These are phyloP conservation scores for Helicoverpa armigera DNA, from an alignment of 1,140 invertebrate species.

Conservation along the genomic window DNA sequence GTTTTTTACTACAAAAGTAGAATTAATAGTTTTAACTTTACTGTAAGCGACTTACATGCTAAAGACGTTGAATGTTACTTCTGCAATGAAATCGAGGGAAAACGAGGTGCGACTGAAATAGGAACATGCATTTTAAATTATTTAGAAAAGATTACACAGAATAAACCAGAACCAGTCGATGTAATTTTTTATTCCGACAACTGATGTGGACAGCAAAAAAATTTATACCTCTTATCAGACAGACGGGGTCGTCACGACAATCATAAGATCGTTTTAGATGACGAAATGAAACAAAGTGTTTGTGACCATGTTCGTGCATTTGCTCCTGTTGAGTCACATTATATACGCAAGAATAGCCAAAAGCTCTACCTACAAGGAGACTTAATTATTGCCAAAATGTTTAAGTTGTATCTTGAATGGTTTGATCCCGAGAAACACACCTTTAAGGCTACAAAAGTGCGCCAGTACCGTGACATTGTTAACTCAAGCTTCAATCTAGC, in stretches of 20 bases:
- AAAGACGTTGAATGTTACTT: not conserved
- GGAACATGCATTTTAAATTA: not conserved
- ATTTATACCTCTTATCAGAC: not conserved
- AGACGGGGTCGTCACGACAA: constrained; percentile 1
- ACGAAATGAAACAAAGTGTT: constrained; percentile 10
- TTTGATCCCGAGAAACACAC: not conserved
- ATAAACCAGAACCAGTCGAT: not conserved
- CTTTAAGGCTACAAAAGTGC: not conserved
- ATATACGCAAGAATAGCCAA: constrained; percentile 5
- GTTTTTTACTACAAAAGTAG: constrained; percentile 50
- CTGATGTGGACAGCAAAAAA: not conserved
- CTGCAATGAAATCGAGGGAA: not conserved
- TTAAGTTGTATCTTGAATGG: constrained; percentile 1
- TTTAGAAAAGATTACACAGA: not conserved
- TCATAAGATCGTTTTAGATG: not conserved
- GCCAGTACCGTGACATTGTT: constrained; percentile 16
- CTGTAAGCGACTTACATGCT: not conserved
- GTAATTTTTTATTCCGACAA: not conserved
- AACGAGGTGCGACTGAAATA: not conserved
- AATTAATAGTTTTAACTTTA: not conserved
- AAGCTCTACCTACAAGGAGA: constrained; percentile 3
- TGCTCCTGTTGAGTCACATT: not conserved
- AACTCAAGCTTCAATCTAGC: constrained; percentile 13
- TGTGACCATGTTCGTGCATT: constrained; percentile 14
- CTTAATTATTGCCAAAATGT: constrained; percentile 8